phyloP scores from a whole-genome alignment of 2,797 vertebrate genomes.

The Monodelphis domestica region DNA sequence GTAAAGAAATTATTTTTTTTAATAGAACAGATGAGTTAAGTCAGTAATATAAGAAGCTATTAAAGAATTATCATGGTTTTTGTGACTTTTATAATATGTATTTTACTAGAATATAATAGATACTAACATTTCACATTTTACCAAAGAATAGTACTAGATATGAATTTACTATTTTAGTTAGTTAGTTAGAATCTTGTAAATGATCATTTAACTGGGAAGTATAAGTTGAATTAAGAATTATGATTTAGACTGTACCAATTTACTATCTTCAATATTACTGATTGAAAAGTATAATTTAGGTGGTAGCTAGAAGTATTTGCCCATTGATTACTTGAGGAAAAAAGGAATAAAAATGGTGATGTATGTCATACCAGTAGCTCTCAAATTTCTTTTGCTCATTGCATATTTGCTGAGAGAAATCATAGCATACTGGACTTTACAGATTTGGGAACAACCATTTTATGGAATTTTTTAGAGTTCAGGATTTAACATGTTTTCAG shows the following conservation, averaged over 20 bases:
- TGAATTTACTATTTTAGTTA: background rate
- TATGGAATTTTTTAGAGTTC: background rate
- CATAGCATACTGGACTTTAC: background rate
- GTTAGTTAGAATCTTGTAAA: conserved; percentile 40
- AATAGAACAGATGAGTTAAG: background rate
- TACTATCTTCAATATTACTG: conserved; percentile 26
- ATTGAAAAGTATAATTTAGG: conserved; percentile 44
- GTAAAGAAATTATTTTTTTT: background rate
- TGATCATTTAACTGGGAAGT: background rate
- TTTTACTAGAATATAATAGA: conserved; percentile 7
- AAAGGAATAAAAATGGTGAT: background rate
- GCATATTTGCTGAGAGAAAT: background rate
- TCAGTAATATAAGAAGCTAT: background rate
- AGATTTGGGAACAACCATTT: background rate
- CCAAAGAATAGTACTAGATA: conserved; percentile 10
- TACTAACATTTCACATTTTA: conserved; percentile 21
- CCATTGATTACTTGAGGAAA: background rate
- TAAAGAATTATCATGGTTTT: background rate
- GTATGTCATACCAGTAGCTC: background rate
- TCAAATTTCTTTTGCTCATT: background rate
- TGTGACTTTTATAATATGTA: background rate
- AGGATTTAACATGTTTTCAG: background rate
- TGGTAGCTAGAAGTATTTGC: background rate
- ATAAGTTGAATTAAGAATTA: background rate
- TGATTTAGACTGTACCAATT: background rate